Percentiles rank a stretch among this genome's conserved stretches.
phyloP scores from a whole-genome alignment of 1,140 invertebrate genomes.

The Glossosoma conforme region DNA sequence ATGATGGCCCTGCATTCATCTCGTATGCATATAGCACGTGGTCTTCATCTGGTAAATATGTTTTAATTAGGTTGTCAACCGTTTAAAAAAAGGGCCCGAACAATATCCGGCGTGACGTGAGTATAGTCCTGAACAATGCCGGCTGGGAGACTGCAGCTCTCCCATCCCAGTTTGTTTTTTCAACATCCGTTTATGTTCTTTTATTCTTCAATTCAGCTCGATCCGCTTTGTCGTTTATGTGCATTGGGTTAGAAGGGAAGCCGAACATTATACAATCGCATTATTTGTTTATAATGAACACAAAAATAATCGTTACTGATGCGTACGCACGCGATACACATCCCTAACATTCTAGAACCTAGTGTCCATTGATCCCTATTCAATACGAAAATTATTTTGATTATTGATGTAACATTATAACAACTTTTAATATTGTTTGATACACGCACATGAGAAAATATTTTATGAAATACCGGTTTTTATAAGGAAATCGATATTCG shows the following conservation, averaged over 20 bases:
- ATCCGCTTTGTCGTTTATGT: not conserved
- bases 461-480: too few relatives aligned
- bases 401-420: too few relatives aligned
- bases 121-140: slow-evolving; percentile 13
- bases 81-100: slow-evolving; percentile 13
- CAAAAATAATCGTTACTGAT: slow-evolving; percentile 23
- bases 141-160: slow-evolving; percentile 17
- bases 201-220: slow-evolving; percentile 21
- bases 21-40: not conserved
- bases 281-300: slow-evolving; percentile 24
- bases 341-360: too few relatives aligned
- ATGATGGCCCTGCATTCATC: not conserved
- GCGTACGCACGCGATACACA: slow-evolving; percentile 17
- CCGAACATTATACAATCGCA: slow-evolving; percentile 18
- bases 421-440: too few relatives aligned
- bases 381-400: too few relatives aligned
- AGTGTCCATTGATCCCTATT: too few relatives aligned
- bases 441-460: too few relatives aligned
- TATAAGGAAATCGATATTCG: too few relatives aligned
- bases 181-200: slow-evolving; percentile 28
- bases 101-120: slow-evolving; percentile 27
- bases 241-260: too few relatives aligned
- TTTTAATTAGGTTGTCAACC: slow-evolving; percentile 24
- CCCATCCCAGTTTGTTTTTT: slow-evolving; percentile 20
- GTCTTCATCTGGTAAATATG: slow-evolving; percentile 7